Percentiles rank a stretch among this genome's conserved stretches.
Evolutionary conservation across 2,797 vertebrate species (phyloP).

Genomic region (Protosalanx chinensis): DNA sequence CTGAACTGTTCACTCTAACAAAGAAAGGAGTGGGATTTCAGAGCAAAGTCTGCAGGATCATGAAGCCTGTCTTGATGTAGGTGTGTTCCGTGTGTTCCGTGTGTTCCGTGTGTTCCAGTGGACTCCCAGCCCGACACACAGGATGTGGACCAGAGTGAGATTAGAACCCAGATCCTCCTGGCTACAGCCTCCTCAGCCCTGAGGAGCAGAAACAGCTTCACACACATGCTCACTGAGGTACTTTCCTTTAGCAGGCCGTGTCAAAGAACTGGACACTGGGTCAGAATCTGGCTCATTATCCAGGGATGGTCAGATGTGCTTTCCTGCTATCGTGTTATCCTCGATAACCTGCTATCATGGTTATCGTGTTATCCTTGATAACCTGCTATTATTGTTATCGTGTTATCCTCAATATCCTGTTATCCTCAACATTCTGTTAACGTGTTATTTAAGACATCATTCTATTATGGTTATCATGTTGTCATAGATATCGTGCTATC

Average conservation of each 20-base stretch:
- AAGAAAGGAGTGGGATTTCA: background rate
- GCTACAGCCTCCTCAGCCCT: conserved; percentile 77
- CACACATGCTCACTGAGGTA: conserved; percentile 79
- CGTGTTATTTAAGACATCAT: too few relatives aligned
- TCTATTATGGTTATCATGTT: background rate
- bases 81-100: conserved; percentile 15
- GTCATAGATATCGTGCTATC: background rate
- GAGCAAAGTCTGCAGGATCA: background rate
- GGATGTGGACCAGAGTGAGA: conserved; percentile 85
- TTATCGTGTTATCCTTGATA: too few relatives aligned
- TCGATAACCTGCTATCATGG: too few relatives aligned
- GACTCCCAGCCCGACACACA: conserved; percentile 84
- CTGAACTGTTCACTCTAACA: background rate
- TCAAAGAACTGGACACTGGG: too few relatives aligned
- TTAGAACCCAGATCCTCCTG: conserved; percentile 86
- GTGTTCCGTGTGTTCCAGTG: conserved; percentile 62
- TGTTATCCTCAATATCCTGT: background rate
- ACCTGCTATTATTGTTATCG: background rate
- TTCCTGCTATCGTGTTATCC: too few relatives aligned
- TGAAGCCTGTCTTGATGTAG: background rate
- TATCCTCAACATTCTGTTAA: background rate
- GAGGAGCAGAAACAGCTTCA: conserved; percentile 73
- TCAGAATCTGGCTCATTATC: too few relatives aligned
- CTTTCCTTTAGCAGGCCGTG: conserved; percentile 10
- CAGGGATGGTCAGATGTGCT: too few relatives aligned